Base-by-base conservation (phyloP, 2,888 invertebrate genomes). In the Drosophila fungiperda region DNA sequence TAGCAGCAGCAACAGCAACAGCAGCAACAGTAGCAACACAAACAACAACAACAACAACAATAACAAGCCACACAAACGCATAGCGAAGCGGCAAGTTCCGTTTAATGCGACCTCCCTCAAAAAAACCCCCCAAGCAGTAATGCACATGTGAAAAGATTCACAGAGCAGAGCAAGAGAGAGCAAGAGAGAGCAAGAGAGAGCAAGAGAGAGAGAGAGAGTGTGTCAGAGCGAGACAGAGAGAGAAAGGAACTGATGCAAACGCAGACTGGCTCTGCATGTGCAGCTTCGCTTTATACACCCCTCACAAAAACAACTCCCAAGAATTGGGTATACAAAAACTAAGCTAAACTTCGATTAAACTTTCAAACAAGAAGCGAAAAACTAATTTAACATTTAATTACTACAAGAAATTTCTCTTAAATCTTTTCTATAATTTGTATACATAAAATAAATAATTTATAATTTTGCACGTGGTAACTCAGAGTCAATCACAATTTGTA, bases 81-180 rank as follows among this genome's bases (percentile, higher is more conserved):
- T 82, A 75, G 85, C 80, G 75, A 82, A 89, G 85, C 85, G 88
- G 89, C 89, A 87, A 89, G 83, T 89, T 89, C 87, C 85, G 90
- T 80, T 89, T 89, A 89, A 85, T 79, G 80, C 74, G 79, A 80
- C 82, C 81, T 53, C 53, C 81, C 68, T 67, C 45, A 70, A 70
- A 61, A 26, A 11, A 12, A 23, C 32, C 26, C 52, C 55, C 52
- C 57, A 42, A 33, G 36, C 81, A 68, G 83, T 83, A 89, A 83
- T 83, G 83, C 87, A 89, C 84, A 89, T 80, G 78, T 82, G 87
- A 68, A 80, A 68, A 77, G 77, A 62, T 77, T 63, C 58, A 72
- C 63, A 61, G 26, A 33, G 53, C 23, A 38, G 42, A 15, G 29
- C 15, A 3, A 32, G 32, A 26, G 20, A 20, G 9, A 36, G 52